Conservation (phyloP, 1,140 invertebrate genomes). For the Chlorops oryzae region DNA sequence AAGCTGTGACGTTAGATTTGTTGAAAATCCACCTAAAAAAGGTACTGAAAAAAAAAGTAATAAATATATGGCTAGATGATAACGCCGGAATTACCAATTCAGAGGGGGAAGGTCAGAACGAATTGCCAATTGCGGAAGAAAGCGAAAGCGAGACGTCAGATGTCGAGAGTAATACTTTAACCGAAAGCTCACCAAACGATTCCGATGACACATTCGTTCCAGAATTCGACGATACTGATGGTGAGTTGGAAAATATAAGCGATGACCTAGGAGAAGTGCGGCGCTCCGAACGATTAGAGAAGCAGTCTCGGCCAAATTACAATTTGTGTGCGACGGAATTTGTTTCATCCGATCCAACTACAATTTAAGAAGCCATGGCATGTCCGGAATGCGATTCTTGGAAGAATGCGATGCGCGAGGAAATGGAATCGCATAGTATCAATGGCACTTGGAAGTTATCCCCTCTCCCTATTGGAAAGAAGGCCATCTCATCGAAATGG, state of each 20-base stretch:
- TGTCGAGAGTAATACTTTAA: too few species aligned
- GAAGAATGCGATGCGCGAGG: constrained; percentile 1
- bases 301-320: too few species aligned
- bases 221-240: background rate
- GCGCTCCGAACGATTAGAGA: too few species aligned
- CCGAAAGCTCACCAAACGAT: too few species aligned
- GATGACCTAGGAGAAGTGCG: background rate
- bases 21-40: constrained; percentile 23
- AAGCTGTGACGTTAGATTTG: constrained; percentile 30
- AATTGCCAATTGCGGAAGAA: background rate
- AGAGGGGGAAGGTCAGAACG: background rate
- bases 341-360: background rate
- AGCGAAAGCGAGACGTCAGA: background rate
- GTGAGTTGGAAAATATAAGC: background rate
- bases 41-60: constrained; percentile 25
- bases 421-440: background rate
- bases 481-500: too few species aligned
- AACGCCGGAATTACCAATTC: background rate
- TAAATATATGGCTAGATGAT: constrained; percentile 28
- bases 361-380: constrained; percentile 3
- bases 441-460: constrained; percentile 2
- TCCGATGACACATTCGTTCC: background rate
- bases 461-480: constrained; percentile 42
- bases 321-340: constrained; percentile 3
- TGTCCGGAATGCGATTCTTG: background rate